These are phyloP conservation scores for Hemiscyllium ocellatum DNA, from an alignment of 2,113 vertebrate genomes.

Conservation along the genomic window DNA sequence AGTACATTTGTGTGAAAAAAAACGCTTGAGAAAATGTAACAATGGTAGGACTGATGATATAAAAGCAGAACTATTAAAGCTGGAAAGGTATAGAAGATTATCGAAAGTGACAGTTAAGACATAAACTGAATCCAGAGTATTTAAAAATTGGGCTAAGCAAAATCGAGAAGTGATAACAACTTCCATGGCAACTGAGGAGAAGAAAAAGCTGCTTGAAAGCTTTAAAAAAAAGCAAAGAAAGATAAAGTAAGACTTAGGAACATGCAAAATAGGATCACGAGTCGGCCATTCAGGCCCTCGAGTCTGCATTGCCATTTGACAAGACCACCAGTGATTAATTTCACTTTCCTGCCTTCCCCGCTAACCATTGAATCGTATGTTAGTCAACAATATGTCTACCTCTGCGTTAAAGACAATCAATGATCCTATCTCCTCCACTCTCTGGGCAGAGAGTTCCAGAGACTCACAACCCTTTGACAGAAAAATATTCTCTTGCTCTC, in stretches of 20 bases:
- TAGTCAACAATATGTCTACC: too few species aligned
- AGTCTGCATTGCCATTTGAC: too few species aligned
- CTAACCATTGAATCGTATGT: too few species aligned
- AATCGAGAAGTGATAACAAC: not conserved
- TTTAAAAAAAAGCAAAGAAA: not conserved
- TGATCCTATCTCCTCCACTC: too few species aligned
- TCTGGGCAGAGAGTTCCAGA: too few species aligned
- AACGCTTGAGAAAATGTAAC: not conserved
- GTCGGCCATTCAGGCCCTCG: too few species aligned
- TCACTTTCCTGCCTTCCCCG: too few species aligned
- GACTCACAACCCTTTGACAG: too few species aligned
- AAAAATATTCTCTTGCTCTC: too few species aligned
- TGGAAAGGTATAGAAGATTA: not conserved
- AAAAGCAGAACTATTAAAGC: not conserved
- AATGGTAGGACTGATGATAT: not conserved
- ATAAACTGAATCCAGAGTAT: not conserved
- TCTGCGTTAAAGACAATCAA: too few species aligned
- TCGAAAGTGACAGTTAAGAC: not conserved
- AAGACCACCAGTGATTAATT: too few species aligned
- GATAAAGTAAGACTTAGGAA: not conserved
- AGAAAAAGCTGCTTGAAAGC: not conserved
- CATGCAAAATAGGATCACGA: too few species aligned
- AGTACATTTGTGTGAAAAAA: not conserved
- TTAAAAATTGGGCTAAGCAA: not conserved
- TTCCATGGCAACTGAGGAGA: not conserved